A percentile compares a stretch with the other conserved stretches of the same genome.
These are phyloP conservation scores for Ovibos moschatus DNA, from an alignment of 2,113 vertebrate species.

Conservation along the genomic window DNA sequence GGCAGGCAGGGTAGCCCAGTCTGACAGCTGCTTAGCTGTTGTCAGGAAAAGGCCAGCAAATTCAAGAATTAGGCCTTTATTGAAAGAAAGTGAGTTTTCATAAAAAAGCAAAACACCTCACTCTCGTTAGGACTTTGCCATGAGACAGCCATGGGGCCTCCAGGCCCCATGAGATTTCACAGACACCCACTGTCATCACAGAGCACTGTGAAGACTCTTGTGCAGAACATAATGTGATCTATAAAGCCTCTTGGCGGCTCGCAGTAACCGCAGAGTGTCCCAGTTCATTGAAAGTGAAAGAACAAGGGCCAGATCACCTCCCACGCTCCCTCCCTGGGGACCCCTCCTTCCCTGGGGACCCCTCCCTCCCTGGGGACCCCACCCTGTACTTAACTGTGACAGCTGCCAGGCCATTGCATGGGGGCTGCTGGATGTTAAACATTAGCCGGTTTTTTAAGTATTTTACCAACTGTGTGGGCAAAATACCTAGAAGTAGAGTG, in stretches of 20 bases:
- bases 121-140: background rate
- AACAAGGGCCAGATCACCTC: background rate
- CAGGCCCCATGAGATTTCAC: fast-evolving
- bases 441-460: background rate
- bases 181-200: background rate
- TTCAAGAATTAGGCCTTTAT: background rate
- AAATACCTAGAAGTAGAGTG: background rate
- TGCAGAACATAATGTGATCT: background rate
- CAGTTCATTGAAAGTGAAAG: background rate
- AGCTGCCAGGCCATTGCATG: background rate
- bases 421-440: background rate
- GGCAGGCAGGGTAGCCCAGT: fast-evolving
- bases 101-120: background rate
- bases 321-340: background rate
- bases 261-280: background rate
- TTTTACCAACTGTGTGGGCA: background rate
- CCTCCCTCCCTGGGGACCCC: fast-evolving
- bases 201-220: background rate
- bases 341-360: background rate
- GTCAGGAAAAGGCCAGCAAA: background rate
- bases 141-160: background rate
- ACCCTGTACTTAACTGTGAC: background rate
- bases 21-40: background rate
- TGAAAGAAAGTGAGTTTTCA: background rate
- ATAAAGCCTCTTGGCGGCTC: background rate